A percentile compares a stretch with the other conserved stretches of the same genome.
phyloP scores from a whole-genome alignment of 2,888 invertebrate genomes.

The Chydorus sphaericus region DNA sequence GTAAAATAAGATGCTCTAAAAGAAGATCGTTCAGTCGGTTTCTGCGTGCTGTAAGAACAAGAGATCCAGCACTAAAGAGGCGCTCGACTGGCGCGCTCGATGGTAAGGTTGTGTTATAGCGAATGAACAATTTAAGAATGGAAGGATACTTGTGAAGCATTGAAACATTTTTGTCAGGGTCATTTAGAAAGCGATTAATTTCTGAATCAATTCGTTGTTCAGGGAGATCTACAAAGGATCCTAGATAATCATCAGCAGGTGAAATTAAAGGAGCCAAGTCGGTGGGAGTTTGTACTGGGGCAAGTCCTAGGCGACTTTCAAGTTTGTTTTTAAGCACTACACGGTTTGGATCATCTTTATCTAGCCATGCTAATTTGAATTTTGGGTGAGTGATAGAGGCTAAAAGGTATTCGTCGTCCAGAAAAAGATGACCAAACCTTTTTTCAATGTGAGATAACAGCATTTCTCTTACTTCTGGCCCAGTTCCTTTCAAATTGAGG shows the following conservation, averaged over 20 bases:
- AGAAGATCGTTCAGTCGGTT: not conserved
- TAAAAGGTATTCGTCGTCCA: not conserved
- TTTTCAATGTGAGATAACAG: not conserved
- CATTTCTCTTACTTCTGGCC: not conserved
- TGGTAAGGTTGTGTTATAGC: not conserved
- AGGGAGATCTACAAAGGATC: not conserved
- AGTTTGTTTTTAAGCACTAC: no score
- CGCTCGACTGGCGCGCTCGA: slow-evolving; percentile 1
- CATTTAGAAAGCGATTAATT: not conserved
- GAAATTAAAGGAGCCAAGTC: no score
- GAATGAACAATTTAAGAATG: not conserved
- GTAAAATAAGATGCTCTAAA: not conserved
- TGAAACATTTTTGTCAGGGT: not conserved
- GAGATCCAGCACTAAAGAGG: not conserved
- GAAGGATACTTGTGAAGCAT: not conserved
- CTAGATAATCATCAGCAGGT: not conserved
- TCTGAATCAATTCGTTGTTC: not conserved
- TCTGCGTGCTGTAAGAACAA: not conserved
- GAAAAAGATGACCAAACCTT: not conserved
- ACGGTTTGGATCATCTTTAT: no score
- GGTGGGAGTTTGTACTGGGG: no score
- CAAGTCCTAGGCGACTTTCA: no score
- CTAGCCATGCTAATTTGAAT: not conserved
- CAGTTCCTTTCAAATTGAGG: not conserved
- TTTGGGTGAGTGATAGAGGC: not conserved